Evolutionary conservation across 2,113 vertebrate genomes (phyloP), one percentile per base, ranked within the genome.

Genomic region (Capreolus pygargus): DNA sequence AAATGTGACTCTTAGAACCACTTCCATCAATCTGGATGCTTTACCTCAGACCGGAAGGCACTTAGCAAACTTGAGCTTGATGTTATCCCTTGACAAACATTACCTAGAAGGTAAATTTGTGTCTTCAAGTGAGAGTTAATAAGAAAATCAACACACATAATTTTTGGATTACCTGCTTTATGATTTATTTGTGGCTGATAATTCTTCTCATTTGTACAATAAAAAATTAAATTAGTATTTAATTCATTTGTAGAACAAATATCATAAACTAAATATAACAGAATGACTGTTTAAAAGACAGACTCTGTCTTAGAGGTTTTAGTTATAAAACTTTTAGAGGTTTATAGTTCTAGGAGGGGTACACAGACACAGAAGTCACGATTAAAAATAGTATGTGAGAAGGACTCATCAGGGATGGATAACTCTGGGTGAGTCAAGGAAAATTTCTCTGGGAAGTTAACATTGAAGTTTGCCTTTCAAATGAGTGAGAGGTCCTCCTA

Each of bases 81-180:
- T 30, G 10, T 28, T 76, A 7, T 94, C 23, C 33, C 33, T 88
- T 55, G 70, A 13, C 23, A 89, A 94, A 79, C 12, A 23, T 60
- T 36, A 64, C 81, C 39, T 92, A 33, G 60, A 67, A 79, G 67
- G 58, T 78, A 89, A 74, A 89, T 55, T n/a, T 89, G 43, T 88
- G 43, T 90, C 28, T 67, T 88, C 78, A 96, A 88, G 67, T 94
- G n/a, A 79, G 52, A 92, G 91, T 85, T 85, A 86, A 60, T 83
- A 78, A 9, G 39, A 76, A 81, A 81, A 54, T 28, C n/a, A 92
- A 33, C 11, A 58, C 19, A 74, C 50, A 33, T 67, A n/a, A 39
- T 86, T 81, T 97, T 55, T 30, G 7, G 16, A n/a, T 94, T 70
- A 70, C 8, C 7, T 55, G 19, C 4, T 15, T 74, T 86, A 70